Conservation (phyloP, 2,888 invertebrate genomes). For the Diadegma fenestrale region DNA sequence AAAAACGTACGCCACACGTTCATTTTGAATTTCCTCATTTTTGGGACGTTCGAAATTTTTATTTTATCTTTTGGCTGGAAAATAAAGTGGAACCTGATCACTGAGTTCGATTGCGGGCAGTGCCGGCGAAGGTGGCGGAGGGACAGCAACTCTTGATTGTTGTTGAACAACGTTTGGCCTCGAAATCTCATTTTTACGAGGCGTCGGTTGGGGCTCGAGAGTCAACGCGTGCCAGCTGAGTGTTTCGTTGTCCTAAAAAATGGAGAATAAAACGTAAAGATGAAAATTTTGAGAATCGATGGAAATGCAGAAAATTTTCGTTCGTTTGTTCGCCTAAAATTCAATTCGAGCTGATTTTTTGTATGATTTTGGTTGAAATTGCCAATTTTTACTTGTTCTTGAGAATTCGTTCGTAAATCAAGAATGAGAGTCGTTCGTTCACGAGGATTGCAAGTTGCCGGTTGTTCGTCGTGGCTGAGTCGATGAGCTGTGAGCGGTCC, state of each 20-base stretch:
- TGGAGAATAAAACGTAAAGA: background rate
- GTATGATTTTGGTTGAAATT: background rate
- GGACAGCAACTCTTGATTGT: conserved; percentile 39
- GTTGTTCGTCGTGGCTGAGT: conserved; percentile 73
- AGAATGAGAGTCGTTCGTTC: conserved; percentile 84
- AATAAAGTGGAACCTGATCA: conserved; percentile 60
- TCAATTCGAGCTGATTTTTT: background rate
- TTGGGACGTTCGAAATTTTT: background rate
- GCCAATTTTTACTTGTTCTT: conserved; percentile 69
- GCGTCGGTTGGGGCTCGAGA: conserved; percentile 79
- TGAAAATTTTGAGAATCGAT: conserved; percentile 11
- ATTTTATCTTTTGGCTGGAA: background rate
- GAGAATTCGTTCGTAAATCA: conserved; percentile 81
- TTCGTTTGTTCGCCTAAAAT: too few species aligned
- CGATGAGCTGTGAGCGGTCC: conserved; percentile 78
- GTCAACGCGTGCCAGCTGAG: conserved; percentile 83
- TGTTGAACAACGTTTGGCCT: conserved; percentile 57
- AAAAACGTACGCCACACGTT: background rate
- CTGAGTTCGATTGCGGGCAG: conserved; percentile 64
- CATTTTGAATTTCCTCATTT: background rate
- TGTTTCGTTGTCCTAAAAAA: conserved; percentile 79
- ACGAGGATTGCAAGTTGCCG: conserved; percentile 75
- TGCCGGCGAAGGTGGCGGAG: conserved; percentile 65
- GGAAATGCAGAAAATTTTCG: background rate
- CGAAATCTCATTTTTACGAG: conserved; percentile 74